Base-by-base conservation (phyloP, 2,797 vertebrate genomes). In the Pagetopsis macropterus region DNA sequence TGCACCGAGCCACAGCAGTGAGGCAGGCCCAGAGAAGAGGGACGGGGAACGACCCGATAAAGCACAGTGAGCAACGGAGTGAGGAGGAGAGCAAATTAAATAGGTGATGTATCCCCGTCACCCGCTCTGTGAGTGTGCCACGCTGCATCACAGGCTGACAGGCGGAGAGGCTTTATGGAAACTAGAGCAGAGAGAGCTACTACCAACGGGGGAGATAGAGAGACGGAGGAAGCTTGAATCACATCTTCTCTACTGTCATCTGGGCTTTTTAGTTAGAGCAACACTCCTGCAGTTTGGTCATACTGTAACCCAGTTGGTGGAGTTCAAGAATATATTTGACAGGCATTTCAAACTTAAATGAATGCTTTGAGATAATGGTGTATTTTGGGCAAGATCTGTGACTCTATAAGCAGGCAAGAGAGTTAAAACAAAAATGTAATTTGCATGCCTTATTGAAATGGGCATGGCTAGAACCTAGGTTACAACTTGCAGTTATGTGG, bases 51-150 rank as follows among this genome's bases (percentile, higher is more conserved):
- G 55, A 76, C 58, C 43, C 48, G 75, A 75, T 69, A 37, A 79
- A 78, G 40, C 58, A 52, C 65, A 17, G 64, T 6, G 70, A 76
- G 78, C 58, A 49, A 37, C 1, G 1, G 60, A 72, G 41, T 23
- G 71, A 74, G 49, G 57, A 46, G 12, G 11, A 63, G 45, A 64
- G 49, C 57, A 72, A 78, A 85, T 78, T 33, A 79, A 86, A 84
- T 65, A 84, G 78, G 67, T 79, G 82, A 77, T 82, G 80, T 46
- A 37, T 52, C 33, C 71, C 59, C 16, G 54, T 73, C 83, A 72
- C 63, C 66, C 72, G 11, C 60, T 65, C 23, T 52, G 67, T 55
- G 65, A 67, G 81, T 69, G 58, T 10, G 21, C 41, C 11, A 45
- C 14, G 60, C 72, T 33, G 81, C 57, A 7, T 73, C 79, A 61